Base-by-base conservation (phyloP, 2,888 invertebrate genomes). In the Drosophila phalerata region DNA sequence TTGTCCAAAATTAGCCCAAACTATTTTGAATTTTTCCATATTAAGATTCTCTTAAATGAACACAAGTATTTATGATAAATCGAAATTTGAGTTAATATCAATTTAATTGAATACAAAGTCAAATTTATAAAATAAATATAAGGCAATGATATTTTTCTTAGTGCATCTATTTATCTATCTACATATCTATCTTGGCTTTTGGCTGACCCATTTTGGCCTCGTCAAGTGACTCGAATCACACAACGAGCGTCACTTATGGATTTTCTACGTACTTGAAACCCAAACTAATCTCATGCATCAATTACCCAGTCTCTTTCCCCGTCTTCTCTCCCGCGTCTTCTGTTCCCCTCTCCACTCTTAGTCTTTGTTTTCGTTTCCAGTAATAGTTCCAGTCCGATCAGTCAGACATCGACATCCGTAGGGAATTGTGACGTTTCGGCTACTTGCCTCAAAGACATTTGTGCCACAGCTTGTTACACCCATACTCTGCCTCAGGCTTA, bases 261-360 rank as follows among this genome's bases (percentile, higher is more conserved):
- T 85, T 84, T 85, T 88, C 75, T 56, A 83, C 80, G 81, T 85
- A 88, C 81, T 81, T 80, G 78, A 81, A 74, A 69, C 71, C 79
- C 81, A 76, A 80, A 76, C 81, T 86, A 84, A 88, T 88, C 88
- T 80, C 86, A 86, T 84, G 86, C 85, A 88, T 88, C 88, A 86
- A 86, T 88, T 88, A 88, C 85, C 79, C 73, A 67, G 79, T 65
- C 58, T 51, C n/a, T n/a, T n/a, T n/a, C n/a, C n/a, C 42, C 43
- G 34, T 56, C 56, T 38, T 68, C 68, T 58, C 22, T 0, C 30
- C n/a, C 37, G 10, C 51, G 17, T 43, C 52, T 19, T 11, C 13
- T 3, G n/a, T 45, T 10, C 28, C 13, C n/a, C 28, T 15, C 32
- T 30, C 25, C 40, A 30, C 6, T 28, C 28, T 5, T 28, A 6